phyloP scores from a whole-genome alignment of 2,113 vertebrate species.

The Podilymbus podiceps region DNA sequence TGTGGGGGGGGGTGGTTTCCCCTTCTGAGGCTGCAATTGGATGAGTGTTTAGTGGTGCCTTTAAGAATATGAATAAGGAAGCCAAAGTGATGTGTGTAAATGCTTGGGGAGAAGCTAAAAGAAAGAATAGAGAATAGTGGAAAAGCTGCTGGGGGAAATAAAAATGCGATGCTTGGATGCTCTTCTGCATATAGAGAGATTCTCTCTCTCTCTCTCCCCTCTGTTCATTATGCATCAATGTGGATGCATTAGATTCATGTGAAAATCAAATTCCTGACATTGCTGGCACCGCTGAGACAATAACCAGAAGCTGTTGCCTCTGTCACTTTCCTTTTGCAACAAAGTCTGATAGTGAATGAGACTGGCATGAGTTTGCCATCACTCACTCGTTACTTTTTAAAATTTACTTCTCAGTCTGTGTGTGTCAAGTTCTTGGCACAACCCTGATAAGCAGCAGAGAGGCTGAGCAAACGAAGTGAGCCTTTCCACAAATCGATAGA shows the following conservation, averaged over 20 bases:
- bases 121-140: background rate
- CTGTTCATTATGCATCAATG: background rate
- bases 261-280: constrained; percentile 14
- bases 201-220: background rate
- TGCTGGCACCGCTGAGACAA: background rate
- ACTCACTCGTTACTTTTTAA: background rate
- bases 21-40: background rate
- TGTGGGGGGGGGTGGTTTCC: too few species aligned
- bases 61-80: background rate
- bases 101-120: background rate
- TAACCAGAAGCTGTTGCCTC: constrained; percentile 6
- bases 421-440: background rate
- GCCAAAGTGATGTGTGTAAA: background rate
- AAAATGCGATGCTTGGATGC: background rate
- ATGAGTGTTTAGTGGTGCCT: background rate
- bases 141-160: background rate
- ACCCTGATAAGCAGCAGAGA: background rate
- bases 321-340: background rate
- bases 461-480: background rate
- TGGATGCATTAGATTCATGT: background rate
- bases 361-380: background rate
- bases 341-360: background rate
- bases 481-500: background rate
- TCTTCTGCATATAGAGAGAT: background rate
- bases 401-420: constrained; percentile 13